Conservation (phyloP, 2,797 vertebrate species). For the Vireo griseus region DNA sequence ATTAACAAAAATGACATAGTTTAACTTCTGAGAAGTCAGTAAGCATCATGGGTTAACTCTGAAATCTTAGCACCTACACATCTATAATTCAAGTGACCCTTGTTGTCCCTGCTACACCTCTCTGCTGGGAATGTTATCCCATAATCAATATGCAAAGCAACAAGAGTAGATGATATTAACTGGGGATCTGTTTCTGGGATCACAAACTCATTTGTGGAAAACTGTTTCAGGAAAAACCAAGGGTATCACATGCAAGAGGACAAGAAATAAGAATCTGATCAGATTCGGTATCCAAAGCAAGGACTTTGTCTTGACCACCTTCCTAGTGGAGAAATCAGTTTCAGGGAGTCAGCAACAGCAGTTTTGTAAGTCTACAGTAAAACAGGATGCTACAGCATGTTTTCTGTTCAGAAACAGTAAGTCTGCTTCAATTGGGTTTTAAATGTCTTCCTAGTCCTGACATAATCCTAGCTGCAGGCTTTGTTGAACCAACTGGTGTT, state of each 20-base stretch:
- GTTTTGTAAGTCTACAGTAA: neutral
- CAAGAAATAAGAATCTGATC: neutral
- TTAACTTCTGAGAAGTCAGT: neutral
- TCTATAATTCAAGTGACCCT: neutral
- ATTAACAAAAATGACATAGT: neutral
- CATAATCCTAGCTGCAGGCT: conserved; percentile 59
- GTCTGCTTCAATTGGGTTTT: conserved; percentile 7
- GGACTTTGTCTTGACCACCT: neutral
- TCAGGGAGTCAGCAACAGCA: neutral
- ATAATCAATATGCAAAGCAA: neutral
- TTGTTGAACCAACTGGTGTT: conserved; percentile 56
- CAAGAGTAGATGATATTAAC: neutral
- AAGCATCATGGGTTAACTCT: neutral
- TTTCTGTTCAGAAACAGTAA: conserved; percentile 27
- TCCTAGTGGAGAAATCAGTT: neutral
- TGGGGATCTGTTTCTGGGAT: neutral
- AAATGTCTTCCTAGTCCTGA: conserved; percentile 40
- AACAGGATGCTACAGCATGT: neutral
- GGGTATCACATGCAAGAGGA: neutral
- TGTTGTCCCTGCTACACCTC: neutral
- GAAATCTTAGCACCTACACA: neutral
- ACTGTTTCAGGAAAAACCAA: neutral
- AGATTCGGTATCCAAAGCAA: neutral
- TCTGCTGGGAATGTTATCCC: neutral
- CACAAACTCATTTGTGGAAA: neutral